phyloP scores from a whole-genome alignment of 2,113 vertebrate genomes.

The Panthera tigris region DNA sequence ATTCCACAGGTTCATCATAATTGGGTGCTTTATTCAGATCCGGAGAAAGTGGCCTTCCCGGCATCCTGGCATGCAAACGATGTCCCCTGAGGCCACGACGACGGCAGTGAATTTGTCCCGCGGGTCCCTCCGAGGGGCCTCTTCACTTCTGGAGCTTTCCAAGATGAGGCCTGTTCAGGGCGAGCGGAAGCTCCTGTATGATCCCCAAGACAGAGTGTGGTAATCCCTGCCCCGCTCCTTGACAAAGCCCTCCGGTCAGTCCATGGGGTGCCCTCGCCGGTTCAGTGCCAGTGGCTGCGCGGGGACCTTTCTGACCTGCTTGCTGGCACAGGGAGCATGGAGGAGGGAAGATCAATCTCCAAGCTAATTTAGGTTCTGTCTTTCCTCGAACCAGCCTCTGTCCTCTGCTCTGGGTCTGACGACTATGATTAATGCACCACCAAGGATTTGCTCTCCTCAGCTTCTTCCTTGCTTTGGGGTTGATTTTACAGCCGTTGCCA shows the following conservation, averaged over 20 bases:
- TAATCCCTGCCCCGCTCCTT: not conserved
- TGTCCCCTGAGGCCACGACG: conserved; percentile 36
- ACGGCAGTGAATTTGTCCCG: not conserved
- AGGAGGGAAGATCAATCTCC: conserved; percentile 64
- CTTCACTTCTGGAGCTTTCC: not conserved
- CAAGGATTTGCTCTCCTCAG: conserved; percentile 27
- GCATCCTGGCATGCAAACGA: conserved; percentile 19
- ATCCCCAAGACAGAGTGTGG: not conserved
- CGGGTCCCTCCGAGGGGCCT: not conserved
- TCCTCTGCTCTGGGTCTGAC: conserved; percentile 69
- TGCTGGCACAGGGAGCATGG: conserved; percentile 28
- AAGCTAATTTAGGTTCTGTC: conserved; percentile 71
- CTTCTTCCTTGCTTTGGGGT: conserved; percentile 56
- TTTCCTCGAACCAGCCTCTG: conserved; percentile 65
- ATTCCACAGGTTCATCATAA: not conserved
- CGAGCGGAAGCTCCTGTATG: not conserved
- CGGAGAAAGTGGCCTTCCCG: conserved; percentile 31
- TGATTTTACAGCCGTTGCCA: conserved; percentile 72
- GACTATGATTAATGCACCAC: conserved; percentile 58
- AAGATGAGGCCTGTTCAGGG: not conserved
- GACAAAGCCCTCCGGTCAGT: not conserved
- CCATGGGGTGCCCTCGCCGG: not conserved
- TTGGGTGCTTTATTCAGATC: not conserved
- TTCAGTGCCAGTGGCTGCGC: conserved; percentile 44
- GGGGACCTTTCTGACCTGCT: conserved; percentile 17